Conservation (phyloP, 2,113 vertebrate species). For the Cyprinodon variegatus region DNA sequence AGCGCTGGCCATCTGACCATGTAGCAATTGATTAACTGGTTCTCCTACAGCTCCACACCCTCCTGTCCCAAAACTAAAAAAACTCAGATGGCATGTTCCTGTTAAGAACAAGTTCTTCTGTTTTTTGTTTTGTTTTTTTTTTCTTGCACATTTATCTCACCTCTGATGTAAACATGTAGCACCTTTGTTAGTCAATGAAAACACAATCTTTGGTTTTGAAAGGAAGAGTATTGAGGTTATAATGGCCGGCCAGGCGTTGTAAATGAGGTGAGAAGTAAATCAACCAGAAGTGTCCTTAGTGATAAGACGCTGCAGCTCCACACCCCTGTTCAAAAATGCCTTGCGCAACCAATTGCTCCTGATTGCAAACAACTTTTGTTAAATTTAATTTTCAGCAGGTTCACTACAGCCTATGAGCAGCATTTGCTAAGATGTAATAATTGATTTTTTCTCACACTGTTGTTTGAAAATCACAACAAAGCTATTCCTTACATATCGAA, state of each 20-base stretch:
- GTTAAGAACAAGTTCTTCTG: conserved; percentile 19
- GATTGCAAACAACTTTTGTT: conserved; percentile 52
- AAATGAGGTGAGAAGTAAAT: conserved; percentile 44
- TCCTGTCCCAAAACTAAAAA: conserved; percentile 66
- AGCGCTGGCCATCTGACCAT: conserved; percentile 76
- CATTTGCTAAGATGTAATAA: background rate
- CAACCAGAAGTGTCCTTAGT: conserved; percentile 44
- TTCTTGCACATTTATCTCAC: conserved; percentile 19
- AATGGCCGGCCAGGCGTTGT: conserved; percentile 23
- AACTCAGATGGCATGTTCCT: conserved; percentile 27
- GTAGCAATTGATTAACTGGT: conserved; percentile 84
- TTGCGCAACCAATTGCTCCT: conserved; percentile 69
- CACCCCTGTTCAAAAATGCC: conserved; percentile 24
- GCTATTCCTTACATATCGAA: background rate
- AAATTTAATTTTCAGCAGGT: conserved; percentile 13
- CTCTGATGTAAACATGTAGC: conserved; percentile 8
- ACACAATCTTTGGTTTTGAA: conserved; percentile 42
- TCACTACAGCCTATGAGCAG: conserved; percentile 12
- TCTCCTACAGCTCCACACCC: conserved; percentile 52
- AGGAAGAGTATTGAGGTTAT: conserved; percentile 54
- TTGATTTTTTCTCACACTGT: background rate
- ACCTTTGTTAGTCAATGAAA: conserved; percentile 60
- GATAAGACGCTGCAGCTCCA: conserved; percentile 24
- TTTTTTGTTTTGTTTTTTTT: conserved; percentile 22
- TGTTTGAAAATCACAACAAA: background rate